Evolutionary conservation across 2,888 invertebrate genomes (phyloP), one percentile per base, ranked within the genome.

Genomic region (Iphiclides podalirius): DNA sequence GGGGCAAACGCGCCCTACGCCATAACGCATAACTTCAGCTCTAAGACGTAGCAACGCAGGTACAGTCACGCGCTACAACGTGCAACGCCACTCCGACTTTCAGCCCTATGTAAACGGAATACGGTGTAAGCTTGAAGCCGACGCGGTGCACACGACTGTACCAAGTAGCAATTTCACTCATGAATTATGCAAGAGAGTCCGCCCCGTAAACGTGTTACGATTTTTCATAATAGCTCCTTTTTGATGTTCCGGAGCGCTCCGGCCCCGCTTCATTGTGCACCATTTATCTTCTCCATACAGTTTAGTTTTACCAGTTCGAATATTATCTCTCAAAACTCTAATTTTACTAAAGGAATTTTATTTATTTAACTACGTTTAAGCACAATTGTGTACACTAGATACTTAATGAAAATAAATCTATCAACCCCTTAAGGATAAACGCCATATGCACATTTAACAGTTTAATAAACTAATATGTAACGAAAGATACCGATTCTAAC

Each of bases 171-270:
- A 81, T 83, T 81, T 81, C 72, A 64, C 64, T 64, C 73, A 83
- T 87, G 85, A 85, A 87, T 86, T 82, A 86, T 86, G 74, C 70
- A 87, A 46, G 45, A 50, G 57, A 72, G 85, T 85, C 85, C 86
- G 85, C 80, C 79, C 79, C 56, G 73, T 86, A 86, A 87, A 79
- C 63, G 83, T 72, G 85, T 86, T 86, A 87, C 83, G 84, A 86
- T 86, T 87, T 86, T 86, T 87, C 86, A 85, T 87, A 87, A 85
- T 86, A 82, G 77, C 78, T 70, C 68, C 76, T 75, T 78, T 73
- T 82, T 82, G 81, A 82, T 77, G 77, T 76, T 70, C 57, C 66
- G 59, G 53, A 63, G 60, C 63, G 64, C 54, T 53, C 55, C 57
- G 51, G 50, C 54, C 50, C 54, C 16, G 39, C 13, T 50, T 26